Evolutionary conservation across 2,113 vertebrate species (phyloP), one percentile per base, ranked within the genome.

Genomic region (Echinops telfairi): DNA sequence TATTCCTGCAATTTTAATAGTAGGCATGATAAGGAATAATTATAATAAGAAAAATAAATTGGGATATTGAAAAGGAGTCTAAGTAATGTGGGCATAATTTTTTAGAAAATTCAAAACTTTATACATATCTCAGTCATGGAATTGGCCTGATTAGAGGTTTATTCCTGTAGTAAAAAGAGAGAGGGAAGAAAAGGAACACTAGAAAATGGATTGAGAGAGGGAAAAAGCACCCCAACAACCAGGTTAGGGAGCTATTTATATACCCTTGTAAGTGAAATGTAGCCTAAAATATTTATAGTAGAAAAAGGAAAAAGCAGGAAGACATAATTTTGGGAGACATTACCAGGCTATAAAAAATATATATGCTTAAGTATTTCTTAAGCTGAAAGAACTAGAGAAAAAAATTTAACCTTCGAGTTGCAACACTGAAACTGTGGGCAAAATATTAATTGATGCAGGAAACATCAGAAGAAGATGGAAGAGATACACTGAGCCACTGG

Each of bases 181-280:
- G 0, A 78, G 80, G 23, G 77, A 89, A 76, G 85, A 79, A 70
- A 62, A 76, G 27, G 91, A 86, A 2, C 15, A 75, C 77, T 62
- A 38, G 19, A 86, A 78, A 89, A 27, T 70, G 2, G 7, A 53
- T 60, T 78, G 27, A 27, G 62, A 86, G 29, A 3, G 0, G 1
- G 12, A 75, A 78, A 38, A 22, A 0, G 57, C 1, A 83, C 11
- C 0, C 7, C 78, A 75, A 88, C 94, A 91, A 86, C 22, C 27
- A 89, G 31, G 17, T 62, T 15, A 93, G 86, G 1, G 16, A 58
- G 40, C 36, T 75, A 70, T 36, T 73, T 83, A 88, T 90, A 91
- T 85, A 91, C 73, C 6, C 66, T 6, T 3, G 16, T 79, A 25
- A 83, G 7, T 86, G 20, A 85, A 82, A 79, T 29, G 6, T 62